Base-by-base conservation (phyloP, 2,888 invertebrate species). In the Tiliacea citrago region DNA sequence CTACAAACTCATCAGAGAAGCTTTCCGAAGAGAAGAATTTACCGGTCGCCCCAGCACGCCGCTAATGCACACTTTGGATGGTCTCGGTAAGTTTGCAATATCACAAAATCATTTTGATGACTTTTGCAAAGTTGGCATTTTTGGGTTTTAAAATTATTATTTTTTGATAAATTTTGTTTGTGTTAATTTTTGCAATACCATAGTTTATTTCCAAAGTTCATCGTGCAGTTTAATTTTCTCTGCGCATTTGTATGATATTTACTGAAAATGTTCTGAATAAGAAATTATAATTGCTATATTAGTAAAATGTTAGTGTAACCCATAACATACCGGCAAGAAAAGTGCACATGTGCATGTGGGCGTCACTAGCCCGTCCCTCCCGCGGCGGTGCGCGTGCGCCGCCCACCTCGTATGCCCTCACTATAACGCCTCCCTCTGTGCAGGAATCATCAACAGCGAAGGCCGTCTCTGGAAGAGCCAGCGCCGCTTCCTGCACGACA, bases 401-500 rank as follows among this genome's bases (percentile, higher is more conserved):
- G 93, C 95, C 94, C 94, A 93, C 93, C 87, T 81, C 82, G 83
- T 87, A 83, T 91, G 84, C 89, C 89, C 88, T 89, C 82, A 85
- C 85, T 91, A 86, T 72, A 91, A 90, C 92, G 90, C 92, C 92
- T 92, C 89, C 92, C 88, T 92, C 90, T 90, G 91, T 94, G 68
- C 97, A 99, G 99, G 99, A 88, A 98, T 99, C 88, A 97, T 99
- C 91, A 99, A 99, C 94, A 98, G 98, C 88, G 98, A 98, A 86
- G 99, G 99, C 80, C 97, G 97, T 85, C 96, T 99, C 88, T 99
- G 99, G 99, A 98, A 98, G 93, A 98, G 98, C 89, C 99, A 99
- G 92, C 97, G 99, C 77, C 97, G 98, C 84, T 99, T 99, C 95
- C 96, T 99, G 69, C 98, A 99, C 92, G 98, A 98, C 87, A 98